Base-by-base conservation (phyloP, 2,113 vertebrate genomes). In the Prunella fulvescens region DNA sequence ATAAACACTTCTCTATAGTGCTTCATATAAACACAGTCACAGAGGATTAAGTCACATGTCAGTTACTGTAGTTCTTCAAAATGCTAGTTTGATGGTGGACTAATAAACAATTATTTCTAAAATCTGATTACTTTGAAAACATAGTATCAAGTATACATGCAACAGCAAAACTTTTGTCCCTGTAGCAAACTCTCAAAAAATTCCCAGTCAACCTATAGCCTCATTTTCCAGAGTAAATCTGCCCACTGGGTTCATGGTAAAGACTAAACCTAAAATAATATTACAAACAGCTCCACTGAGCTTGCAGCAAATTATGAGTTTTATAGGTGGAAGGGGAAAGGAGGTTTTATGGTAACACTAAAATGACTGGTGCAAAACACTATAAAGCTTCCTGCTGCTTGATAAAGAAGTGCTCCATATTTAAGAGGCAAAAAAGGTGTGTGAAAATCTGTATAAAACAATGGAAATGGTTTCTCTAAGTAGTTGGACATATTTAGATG, bases 251-350 rank as follows among this genome's bases (percentile, higher is more conserved):
- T n/a, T 94, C 72, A 73, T 62, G 84, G 83, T 82, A 93, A 97
- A 94, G 83, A 83, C 56, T 77, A 92, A 94, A 82, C 62, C 73
- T 96, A 90, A 97, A 97, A 96, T 85, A 96, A 93, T 85, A 92
- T 58, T 92, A 93, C 80, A 91, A 94, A 95, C 4, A 4, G 39
- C 45, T 96, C 87, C 85, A 85, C 66, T 7, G 82, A 95, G 73
- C 62, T 91, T 74, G 70, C 72, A 94, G 82, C 54, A 94, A 96
- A 82, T 91, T 50, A 88, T 83, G 48, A 86, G 80, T 93, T 96
- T 95, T 92, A 93, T 64, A 81, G 62, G 81, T 72, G 37, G 18
- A 86, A 95, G 11, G 92, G 89, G 85, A 96, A 79, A 86, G 76
- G 13, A 48, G 22, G 9, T 96, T 96, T 95, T 96, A 93, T 45